Evolutionary conservation across 2,888 invertebrate species (phyloP), one percentile per base, ranked within the genome.

Genomic region (Celastrina argiolus): DNA sequence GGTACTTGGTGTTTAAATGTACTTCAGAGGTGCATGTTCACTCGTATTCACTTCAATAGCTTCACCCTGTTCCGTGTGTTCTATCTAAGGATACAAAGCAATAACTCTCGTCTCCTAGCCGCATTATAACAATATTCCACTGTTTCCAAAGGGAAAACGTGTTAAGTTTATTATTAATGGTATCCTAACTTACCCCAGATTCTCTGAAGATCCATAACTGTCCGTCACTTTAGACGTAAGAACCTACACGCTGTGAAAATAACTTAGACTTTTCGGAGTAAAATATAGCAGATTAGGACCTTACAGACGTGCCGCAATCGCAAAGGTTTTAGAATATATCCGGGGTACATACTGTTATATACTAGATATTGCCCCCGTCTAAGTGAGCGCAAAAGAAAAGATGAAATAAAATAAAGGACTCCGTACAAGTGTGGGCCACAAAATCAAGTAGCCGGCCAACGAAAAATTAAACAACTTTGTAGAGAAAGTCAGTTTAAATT

Each of bases 151-250:
- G 18, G 34, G 18, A 59, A 18, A 59, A 34, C 59, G 31, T 31
- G 59, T 10, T 26, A 59, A 34, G 58, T 59, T 34, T 59, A 59
- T 59, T 59, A 59, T 34, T 58, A 31, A 58, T 59, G 59, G 59
- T 31, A 59, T 59, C 59, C 59, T 59, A 31, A 34, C 34, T 59
- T 59, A 59, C 59, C 59, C 59, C 18, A 59, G 59, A 34, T 34
- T 59, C 59, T 59, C 34, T 34, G 59, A 34, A 59, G 59, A 59
- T 59, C 34, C 59, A 59, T 59, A 59, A 59, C n/a, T 59, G 59
- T 59, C 59, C 59, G 59, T 31, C 59, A 59, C 59, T 59, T 12
- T 8, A 59, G 31, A 59, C 51, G 51, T 51, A 51, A 51, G 51
- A 51, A 51, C 59, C 12, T 59, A 59, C 51, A 18, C 59, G 59